Conservation (phyloP, 2,888 invertebrate species). For the Ellobium chinense region DNA sequence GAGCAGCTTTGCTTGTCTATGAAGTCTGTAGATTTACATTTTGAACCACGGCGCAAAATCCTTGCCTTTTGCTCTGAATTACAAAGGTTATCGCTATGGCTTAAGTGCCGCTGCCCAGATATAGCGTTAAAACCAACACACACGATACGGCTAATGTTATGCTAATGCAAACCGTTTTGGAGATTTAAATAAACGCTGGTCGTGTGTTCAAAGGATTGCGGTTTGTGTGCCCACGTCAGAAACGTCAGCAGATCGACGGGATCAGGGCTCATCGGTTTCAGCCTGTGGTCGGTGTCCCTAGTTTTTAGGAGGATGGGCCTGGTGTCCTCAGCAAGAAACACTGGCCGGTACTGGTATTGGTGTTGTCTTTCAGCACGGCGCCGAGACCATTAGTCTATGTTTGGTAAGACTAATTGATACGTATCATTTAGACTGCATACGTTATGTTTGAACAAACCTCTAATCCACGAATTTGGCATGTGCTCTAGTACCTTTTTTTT, state of each 20-base stretch:
- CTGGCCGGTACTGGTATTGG: not conserved
- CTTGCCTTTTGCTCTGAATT: too few species aligned
- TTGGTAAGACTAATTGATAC: not conserved
- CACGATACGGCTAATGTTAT: not conserved
- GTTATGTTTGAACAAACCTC: too few species aligned
- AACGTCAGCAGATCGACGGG: not conserved
- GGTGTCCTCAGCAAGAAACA: too few species aligned
- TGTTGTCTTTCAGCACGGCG: not conserved
- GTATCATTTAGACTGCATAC: not conserved
- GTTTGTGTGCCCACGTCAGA: not conserved
- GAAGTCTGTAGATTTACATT: too few species aligned
- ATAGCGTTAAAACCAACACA: not conserved
- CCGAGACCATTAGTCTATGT: not conserved
- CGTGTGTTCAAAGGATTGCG: not conserved
- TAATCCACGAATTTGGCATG: too few species aligned
- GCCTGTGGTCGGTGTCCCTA: too few species aligned
- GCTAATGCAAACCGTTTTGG: not conserved
- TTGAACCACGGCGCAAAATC: too few species aligned
- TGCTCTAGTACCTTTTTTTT: too few species aligned
- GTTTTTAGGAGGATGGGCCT: too few species aligned
- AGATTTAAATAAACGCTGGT: not conserved
- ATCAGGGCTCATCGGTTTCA: too few species aligned
- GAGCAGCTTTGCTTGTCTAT: too few species aligned
- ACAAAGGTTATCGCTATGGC: too few species aligned
- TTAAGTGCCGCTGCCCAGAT: not conserved